These are phyloP conservation scores for Podotricha telesiphe DNA, from an alignment of 2,888 invertebrate genomes.

Conservation along the genomic window DNA sequence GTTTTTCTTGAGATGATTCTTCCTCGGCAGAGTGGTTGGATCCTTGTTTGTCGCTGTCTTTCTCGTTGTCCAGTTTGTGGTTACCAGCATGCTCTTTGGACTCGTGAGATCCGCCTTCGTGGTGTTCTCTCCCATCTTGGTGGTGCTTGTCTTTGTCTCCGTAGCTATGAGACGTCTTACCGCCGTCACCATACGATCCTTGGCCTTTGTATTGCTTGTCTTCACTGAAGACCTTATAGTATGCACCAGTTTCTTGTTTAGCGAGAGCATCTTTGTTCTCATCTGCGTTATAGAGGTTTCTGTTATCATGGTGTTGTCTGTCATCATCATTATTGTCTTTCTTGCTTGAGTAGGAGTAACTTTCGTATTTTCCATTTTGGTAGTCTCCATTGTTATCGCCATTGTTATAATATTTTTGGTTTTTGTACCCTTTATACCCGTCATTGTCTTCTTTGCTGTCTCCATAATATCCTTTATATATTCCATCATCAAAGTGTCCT, in stretches of 20 bases:
- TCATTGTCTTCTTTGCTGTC: constrained; percentile 79
- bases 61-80: constrained; percentile 77
- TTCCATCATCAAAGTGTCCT: constrained; percentile 60
- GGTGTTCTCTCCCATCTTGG: constrained; percentile 72
- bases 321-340: constrained; percentile 22
- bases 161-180: constrained; percentile 84
- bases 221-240: constrained; percentile 83
- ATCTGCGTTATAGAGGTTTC: constrained; percentile 73
- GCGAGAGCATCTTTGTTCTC: constrained; percentile 80
- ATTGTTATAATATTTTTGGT: constrained; percentile 78
- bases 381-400: constrained; percentile 83
- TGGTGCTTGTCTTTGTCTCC: constrained; percentile 79
- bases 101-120: constrained; percentile 44
- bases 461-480: constrained; percentile 62
- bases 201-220: constrained; percentile 87
- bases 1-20: constrained; percentile 74
- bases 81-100: constrained; percentile 58
- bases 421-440: constrained; percentile 79
- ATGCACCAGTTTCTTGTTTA: constrained; percentile 85
- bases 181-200: constrained; percentile 84
- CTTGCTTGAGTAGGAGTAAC: constrained; percentile 46
- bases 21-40: constrained; percentile 79
- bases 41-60: constrained; percentile 53
- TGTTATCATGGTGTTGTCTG: constrained; percentile 14
- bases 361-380: constrained; percentile 79